Evolutionary conservation across 2,797 vertebrate species (phyloP).

Genomic region (Sitta carolinensis): DNA sequence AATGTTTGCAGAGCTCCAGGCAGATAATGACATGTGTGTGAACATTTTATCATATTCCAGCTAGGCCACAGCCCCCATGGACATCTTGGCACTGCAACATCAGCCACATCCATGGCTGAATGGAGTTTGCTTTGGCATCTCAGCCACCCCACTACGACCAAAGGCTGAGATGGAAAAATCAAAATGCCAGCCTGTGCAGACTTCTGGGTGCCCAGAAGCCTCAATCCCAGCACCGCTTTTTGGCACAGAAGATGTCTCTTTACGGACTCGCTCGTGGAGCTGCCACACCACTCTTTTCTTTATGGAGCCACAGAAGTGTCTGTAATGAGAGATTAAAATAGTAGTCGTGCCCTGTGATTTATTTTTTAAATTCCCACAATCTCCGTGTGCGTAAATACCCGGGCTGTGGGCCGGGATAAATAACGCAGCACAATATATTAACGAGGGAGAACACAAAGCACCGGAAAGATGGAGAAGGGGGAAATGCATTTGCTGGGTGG

Average conservation of each 20-base stretch:
- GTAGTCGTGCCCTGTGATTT: background rate
- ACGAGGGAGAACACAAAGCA: background rate
- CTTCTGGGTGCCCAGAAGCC: background rate
- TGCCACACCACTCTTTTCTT: conserved; percentile 31
- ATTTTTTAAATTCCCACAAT: background rate
- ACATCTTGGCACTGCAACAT: background rate
- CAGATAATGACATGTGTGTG: background rate
- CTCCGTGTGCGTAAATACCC: rapidly evolving
- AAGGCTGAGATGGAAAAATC: background rate
- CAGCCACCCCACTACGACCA: background rate
- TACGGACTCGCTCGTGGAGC: conserved; percentile 5
- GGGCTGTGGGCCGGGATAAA: background rate
- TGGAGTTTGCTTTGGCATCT: background rate
- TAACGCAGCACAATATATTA: background rate
- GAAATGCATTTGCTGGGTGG: background rate
- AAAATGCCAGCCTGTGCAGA: background rate
- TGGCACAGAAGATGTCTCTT: background rate
- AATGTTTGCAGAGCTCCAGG: background rate
- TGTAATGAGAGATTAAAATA: conserved; percentile 71
- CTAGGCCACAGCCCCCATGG: background rate
- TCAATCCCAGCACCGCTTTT: background rate
- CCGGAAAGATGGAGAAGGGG: background rate
- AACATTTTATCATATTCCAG: background rate
- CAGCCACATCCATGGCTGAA: background rate
- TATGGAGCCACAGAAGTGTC: conserved; percentile 57